Evolutionary conservation across 2,888 invertebrate genomes (phyloP), one percentile per base, ranked within the genome.

Genomic region (Lordiphosa andalusiaca): DNA sequence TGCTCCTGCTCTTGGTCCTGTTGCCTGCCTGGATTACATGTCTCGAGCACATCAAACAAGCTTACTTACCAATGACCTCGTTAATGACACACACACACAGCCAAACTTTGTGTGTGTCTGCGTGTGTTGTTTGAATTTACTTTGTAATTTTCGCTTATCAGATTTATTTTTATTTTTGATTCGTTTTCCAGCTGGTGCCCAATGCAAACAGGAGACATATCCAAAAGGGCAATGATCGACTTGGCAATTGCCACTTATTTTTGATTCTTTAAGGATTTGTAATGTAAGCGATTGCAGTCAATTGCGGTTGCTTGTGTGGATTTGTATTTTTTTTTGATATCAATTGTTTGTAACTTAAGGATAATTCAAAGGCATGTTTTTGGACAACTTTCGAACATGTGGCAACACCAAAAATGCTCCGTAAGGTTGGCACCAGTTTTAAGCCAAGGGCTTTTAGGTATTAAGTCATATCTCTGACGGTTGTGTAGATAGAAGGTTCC

Each of bases 21-120:
- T 38, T 61, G 49, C 52, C 53, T 42, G 60, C 67, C 53, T 67
- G 69, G 73, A 73, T 77, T 74, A 84, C 84, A 86, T 84, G 85
- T 73, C 73, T 80, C 70, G 71, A 73, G 73, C 71, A 78, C 85
- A 84, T 81, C 80, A 81, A 85, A 85, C 77, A 83, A 81, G 80
- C 77, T 85, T 85, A 76, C 80, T 80, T 80, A 80, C 84, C 84
- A 80, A 76, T 80, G 85, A 80, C 80, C 80, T 81, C 85, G 85
- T 83, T 81, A 81, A 83, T 85, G 85, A 68, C 78, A 62, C 72
- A 64, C 60, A 73, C 63, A 60, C 53, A 21, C 58, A 50, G 58
- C 37, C 67, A 53, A 67, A 48, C 16, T 48, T 49, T 50, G 51
- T 55, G 35, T 49, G 38, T 13, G 37, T 42, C 44, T 61, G 52